Base-by-base conservation (phyloP, 2,113 vertebrate genomes). In the Trachemys scripta region DNA sequence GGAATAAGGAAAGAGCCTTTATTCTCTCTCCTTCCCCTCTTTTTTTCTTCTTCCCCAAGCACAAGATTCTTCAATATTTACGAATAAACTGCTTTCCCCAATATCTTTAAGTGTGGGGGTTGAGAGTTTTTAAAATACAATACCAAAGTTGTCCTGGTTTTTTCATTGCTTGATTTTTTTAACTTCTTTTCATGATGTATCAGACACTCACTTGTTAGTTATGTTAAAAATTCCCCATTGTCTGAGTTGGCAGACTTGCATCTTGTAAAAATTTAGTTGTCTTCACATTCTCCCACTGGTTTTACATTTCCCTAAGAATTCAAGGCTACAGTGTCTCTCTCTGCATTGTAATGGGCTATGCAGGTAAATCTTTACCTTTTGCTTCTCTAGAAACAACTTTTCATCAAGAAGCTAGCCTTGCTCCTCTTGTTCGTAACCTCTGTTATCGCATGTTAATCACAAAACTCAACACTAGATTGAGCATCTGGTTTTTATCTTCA, bases 71-170 rank as follows among this genome's bases (percentile, higher is more conserved):
- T 91, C 88, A 29, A 49, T 56, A 65, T 75, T 80, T 94, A 87
- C 59, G 84, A 96, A 78, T 78, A 96, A 96, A 87, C 75, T 94
- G 72, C 56, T 93, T 95, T 91, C 3, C 2, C 4, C 0, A 4
- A 12, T 87, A 45, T 50, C 53, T 54, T 95, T 92, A 92, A 96
- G 27, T 86, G 54, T 35, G 88, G 90, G 87, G 92, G 87, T 12
- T 62, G 83, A 88, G 95, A 85, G 84, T 92, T 94, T 31, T 91
- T 94, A 96, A 96, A 96, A 89, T 91, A 93, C 20, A 81, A 17
- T 93, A 95, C 85, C 91, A 95, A 95, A 96, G 80, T 95, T 38
- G 51, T 88, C 85, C 38, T 24, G 65, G 3, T 87, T 91, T 83
- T 65, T 78, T n/a, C 56, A 11, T 87, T 65, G 53, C 35, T 47